Base-by-base conservation (phyloP, 1,140 invertebrate genomes). In the Pentalonia nigronervosa region DNA sequence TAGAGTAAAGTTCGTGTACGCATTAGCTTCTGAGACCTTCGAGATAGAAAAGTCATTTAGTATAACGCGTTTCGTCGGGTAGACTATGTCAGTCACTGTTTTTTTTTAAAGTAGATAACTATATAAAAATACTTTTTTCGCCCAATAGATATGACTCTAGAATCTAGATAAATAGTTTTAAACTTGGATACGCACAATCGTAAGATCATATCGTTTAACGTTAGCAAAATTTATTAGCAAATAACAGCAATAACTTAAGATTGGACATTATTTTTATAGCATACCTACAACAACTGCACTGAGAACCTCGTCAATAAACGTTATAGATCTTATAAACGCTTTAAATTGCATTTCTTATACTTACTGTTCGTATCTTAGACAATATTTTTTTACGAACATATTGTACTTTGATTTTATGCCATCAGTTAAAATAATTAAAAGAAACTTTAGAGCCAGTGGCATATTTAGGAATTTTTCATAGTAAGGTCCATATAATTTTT, bases 31-130 rank as follows among this genome's bases (percentile, higher is more conserved):
- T 87, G 41, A 87, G 25, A 87, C 84, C 30, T 47, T 17, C 34
- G 48, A 17, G n/a, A 89, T 89, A 53, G 48, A 89, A 89, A 53
- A 89, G 30, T 53, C 25, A 88, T 50, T 50, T 87, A 87, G 47
- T 87, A 30, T 30, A 47, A n/a, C 25, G 9, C 41, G 86, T 41
- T 34, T 30, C 84, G 6, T 45, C 14, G 11, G 25, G 45, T 17
- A 41, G n/a, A 36, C 11, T 21, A 23, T 23, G 8, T 8, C 48
- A 34, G n/a, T 1, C 7, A 88, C 34, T 23, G 87, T 53, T 53
- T 53, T 89, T 11, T 30, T 50, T n/a, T 36, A 50, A 14, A n/a
- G 47, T 34, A 50, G 7, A 50, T 34, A 48, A 1, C 41, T 41
- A 41, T 41, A 41, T 2, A 41, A n/a, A 88, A n/a, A 88, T 88